Conservation (phyloP, 2,797 vertebrate genomes). For the Sciurus vulgaris region DNA sequence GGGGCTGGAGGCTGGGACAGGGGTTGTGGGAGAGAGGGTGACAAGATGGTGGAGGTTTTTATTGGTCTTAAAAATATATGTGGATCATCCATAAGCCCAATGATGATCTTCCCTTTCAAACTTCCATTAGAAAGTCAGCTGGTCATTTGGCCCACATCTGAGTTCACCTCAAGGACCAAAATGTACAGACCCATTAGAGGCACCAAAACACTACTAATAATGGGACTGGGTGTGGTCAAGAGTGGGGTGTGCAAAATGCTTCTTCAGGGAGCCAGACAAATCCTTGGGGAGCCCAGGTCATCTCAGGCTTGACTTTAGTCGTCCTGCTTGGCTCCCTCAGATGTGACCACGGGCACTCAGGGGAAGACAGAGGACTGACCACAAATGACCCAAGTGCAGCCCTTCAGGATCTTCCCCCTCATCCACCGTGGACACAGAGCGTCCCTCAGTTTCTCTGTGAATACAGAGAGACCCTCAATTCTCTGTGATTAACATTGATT, state of each 20-base stretch:
- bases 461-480: background rate
- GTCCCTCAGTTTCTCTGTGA: background rate
- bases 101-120: background rate
- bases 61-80: background rate
- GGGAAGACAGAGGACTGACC: background rate
- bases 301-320: slow-evolving; percentile 8
- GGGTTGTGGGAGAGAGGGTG: background rate
- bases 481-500: background rate
- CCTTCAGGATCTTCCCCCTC: background rate
- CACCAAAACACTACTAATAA: background rate
- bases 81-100: background rate
- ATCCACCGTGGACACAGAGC: accelerated
- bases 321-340: background rate
- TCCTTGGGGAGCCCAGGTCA: slow-evolving; percentile 13
- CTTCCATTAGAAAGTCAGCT: background rate
- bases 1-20: background rate
- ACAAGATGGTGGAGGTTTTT: background rate
- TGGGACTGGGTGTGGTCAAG: background rate
- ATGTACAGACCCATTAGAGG: background rate
- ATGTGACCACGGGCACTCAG: background rate
- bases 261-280: slow-evolving; percentile 18
- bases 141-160: background rate
- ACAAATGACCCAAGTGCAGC: background rate
- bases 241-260: background rate
- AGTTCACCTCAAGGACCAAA: background rate